Conservation (phyloP, 1,140 invertebrate species). For the Pantala flavescens region DNA sequence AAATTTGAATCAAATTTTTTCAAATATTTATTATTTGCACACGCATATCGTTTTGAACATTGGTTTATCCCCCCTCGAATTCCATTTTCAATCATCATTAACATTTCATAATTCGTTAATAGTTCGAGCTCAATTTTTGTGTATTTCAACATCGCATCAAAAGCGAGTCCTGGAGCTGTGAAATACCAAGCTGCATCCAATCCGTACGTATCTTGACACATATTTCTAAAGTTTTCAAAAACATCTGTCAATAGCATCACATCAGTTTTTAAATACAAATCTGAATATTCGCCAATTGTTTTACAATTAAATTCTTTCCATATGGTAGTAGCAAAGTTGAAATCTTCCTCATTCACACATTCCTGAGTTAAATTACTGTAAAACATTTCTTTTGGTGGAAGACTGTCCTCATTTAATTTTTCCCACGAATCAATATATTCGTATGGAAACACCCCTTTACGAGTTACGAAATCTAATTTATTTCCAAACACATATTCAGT, state of each 20-base stretch:
- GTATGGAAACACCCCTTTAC: constrained; percentile 26
- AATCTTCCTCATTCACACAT: not conserved
- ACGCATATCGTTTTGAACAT: not conserved
- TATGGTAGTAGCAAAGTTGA: not conserved
- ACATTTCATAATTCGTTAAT: constrained; percentile 24
- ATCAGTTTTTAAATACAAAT: not conserved
- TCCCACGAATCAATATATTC: constrained; percentile 26
- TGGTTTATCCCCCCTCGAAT: not conserved
- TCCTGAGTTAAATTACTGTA: constrained; percentile 20
- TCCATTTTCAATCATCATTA: constrained; percentile 19
- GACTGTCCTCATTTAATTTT: constrained; percentile 25
- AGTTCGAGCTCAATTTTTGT: constrained; percentile 24
- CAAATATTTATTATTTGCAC: not conserved
- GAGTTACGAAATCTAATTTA: not conserved
- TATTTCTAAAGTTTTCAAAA: constrained; percentile 6
- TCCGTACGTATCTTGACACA: constrained; percentile 18
- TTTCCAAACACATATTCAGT: not conserved
- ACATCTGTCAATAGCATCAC: not conserved
- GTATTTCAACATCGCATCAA: constrained; percentile 25
- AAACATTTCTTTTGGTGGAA: constrained; percentile 27
- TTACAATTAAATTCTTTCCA: not conserved
- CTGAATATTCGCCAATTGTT: constrained; percentile 9
- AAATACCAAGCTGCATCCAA: constrained; percentile 28
- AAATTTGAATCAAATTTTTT: constrained; percentile 21
- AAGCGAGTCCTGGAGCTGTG: constrained; percentile 26